phyloP scores from a whole-genome alignment of 92 coral and sea anemone species.

The Parazoanthus atlanticus region DNA sequence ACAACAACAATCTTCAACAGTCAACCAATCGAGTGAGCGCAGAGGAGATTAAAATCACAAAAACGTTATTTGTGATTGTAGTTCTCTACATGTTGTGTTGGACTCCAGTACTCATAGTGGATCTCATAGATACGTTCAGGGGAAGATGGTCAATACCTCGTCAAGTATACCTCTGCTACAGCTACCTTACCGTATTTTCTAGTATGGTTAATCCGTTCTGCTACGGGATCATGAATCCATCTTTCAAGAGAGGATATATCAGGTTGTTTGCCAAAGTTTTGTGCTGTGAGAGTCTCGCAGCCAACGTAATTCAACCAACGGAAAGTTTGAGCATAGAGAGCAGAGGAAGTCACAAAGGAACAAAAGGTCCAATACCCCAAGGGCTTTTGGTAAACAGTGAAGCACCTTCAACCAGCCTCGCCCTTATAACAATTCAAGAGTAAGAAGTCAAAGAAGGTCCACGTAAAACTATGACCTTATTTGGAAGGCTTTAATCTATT shows the following conservation, averaged over 20 bases:
- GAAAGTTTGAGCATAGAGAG: neutral
- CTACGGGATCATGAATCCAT: conserved; percentile 65
- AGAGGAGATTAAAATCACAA: conserved; percentile 62
- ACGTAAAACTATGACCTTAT: neutral
- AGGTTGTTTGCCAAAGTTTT: conserved; percentile 26
- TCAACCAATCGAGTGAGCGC: conserved; percentile 45
- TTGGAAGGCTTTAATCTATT: neutral
- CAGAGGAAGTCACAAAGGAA: too few species aligned
- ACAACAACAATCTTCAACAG: conserved; percentile 49
- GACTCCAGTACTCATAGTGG: conserved; percentile 56
- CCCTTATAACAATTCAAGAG: neutral
- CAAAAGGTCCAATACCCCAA: neutral
- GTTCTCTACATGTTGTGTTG: conserved; percentile 64
- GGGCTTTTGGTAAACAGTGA: neutral
- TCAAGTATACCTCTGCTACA: conserved; percentile 48
- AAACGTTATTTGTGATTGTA: conserved; percentile 60
- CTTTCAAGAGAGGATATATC: conserved; percentile 55
- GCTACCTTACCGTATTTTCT: conserved; percentile 50
- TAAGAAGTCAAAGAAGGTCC: neutral
- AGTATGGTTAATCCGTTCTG: conserved; percentile 58
- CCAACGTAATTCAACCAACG: neutral
- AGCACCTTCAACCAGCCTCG: neutral
- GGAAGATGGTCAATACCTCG: conserved; percentile 61
- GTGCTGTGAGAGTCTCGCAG: neutral
- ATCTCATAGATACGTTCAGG: conserved; percentile 54